A percentile compares a stretch with the other conserved stretches of the same genome.
Evolutionary conservation across 2,113 vertebrate genomes (phyloP).

Genomic region (Rhizomys pruinosus): DNA sequence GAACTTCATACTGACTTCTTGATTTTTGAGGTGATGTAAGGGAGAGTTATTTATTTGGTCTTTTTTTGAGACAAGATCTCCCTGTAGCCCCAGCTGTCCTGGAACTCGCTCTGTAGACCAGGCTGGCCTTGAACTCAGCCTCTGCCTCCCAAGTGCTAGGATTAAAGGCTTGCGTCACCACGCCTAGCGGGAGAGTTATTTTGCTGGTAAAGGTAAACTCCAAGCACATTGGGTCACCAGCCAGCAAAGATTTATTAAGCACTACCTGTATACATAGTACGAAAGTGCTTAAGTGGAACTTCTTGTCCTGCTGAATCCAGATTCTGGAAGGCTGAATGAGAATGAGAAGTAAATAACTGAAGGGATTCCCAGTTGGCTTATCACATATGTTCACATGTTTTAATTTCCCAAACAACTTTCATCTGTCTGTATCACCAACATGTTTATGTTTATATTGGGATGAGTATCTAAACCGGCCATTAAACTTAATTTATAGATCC

Average conservation of each 20-base stretch:
- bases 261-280: neutral
- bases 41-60: no score
- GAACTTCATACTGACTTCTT: neutral
- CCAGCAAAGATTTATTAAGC: neutral
- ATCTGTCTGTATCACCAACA: neutral
- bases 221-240: neutral
- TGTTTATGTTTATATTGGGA: conserved; percentile 6
- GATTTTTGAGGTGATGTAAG: neutral
- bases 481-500: neutral
- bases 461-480: neutral
- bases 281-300: neutral
- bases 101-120: no score
- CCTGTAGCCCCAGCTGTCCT: no score
- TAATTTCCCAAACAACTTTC: conserved; percentile 22
- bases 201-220: neutral
- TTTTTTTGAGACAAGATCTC: no score
- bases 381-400: neutral
- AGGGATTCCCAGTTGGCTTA: neutral
- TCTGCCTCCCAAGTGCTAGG: no score
- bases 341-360: neutral
- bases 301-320: neutral
- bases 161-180: no score
- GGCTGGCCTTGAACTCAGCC: no score
- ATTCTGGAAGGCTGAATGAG: neutral
- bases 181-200: no score